A percentile compares a stretch with the other conserved stretches of the same genome.
These are phyloP conservation scores for Tympanuchus pallidicinctus DNA, from an alignment of 2,113 vertebrate genomes.

Conservation along the genomic window DNA sequence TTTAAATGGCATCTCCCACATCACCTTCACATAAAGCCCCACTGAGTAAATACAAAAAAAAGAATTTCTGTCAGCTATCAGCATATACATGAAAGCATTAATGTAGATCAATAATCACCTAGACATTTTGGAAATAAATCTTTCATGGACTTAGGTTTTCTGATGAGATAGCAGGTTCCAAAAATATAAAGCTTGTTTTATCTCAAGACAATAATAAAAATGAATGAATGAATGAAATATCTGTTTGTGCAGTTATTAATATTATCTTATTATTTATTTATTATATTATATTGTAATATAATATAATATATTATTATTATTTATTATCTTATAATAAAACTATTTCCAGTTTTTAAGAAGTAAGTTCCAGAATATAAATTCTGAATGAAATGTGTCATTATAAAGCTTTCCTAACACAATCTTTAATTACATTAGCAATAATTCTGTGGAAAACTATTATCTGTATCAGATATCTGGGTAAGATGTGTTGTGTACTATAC, in stretches of 20 bases:
- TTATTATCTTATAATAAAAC: too few species aligned
- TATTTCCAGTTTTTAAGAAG: not conserved
- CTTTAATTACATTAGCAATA: not conserved
- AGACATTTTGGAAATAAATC: not conserved
- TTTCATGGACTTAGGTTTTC: not conserved
- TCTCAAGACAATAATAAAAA: not conserved
- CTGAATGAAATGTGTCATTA: not conserved
- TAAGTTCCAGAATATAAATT: not conserved
- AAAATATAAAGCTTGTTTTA: not conserved
- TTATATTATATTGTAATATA: too few species aligned
- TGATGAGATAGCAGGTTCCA: not conserved
- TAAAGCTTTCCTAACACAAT: not conserved
- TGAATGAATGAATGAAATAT: not conserved
- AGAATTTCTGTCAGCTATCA: conserved; percentile 3
- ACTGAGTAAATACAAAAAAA: conserved; percentile 7
- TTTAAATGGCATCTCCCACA: not conserved
- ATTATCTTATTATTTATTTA: not conserved
- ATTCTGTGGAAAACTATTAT: not conserved
- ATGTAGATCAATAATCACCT: not conserved
- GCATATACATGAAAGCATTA: not conserved
- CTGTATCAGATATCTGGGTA: not conserved
- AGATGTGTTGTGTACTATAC: not conserved
- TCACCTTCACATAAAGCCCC: not conserved
- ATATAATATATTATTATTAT: too few species aligned
- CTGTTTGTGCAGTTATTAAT: not conserved